Evolutionary conservation across 2,113 vertebrate species (phyloP).

Genomic region (Pangasianodon gigas): DNA sequence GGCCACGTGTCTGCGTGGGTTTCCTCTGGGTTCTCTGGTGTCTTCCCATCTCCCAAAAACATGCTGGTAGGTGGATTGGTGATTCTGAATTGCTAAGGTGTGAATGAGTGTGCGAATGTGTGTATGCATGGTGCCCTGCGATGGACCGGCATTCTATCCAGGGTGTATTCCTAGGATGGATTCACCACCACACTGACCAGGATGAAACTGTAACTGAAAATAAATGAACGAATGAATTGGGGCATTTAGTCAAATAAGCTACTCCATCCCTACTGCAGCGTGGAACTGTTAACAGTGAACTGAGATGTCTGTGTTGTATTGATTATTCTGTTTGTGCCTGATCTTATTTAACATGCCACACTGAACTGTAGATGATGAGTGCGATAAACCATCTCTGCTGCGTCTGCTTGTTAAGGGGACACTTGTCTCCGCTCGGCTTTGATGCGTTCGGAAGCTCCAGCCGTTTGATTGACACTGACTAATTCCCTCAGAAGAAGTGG

Average conservation of each 20-base stretch:
- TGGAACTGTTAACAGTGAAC: not conserved
- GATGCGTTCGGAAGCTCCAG: constrained; percentile 40
- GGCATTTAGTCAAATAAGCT: not conserved
- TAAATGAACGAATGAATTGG: not conserved
- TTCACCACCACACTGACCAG: not conserved
- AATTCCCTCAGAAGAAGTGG: constrained; percentile 23
- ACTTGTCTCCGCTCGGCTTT: constrained; percentile 28
- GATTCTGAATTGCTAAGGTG: no score
- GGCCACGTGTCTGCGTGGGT: no score
- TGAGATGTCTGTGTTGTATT: constrained; percentile 16
- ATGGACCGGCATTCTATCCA: not conserved
- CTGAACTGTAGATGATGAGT: constrained; percentile 47
- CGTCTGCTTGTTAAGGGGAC: constrained; percentile 14
- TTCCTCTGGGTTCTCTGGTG: no score
- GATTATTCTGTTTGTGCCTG: constrained; percentile 47
- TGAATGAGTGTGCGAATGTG: no score
- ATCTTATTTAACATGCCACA: constrained; percentile 25
- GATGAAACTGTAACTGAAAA: not conserved
- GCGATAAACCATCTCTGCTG: constrained; percentile 15
- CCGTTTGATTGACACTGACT: constrained; percentile 36
- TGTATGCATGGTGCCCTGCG: not conserved
- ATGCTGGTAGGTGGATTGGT: no score
- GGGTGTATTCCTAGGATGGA: not conserved
- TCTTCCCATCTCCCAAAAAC: no score
- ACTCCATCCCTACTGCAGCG: not conserved